A percentile compares a stretch with the other conserved stretches of the same genome.
Evolutionary conservation across 2,797 vertebrate genomes (phyloP).

Genomic region (Eulemur albifrons): DNA sequence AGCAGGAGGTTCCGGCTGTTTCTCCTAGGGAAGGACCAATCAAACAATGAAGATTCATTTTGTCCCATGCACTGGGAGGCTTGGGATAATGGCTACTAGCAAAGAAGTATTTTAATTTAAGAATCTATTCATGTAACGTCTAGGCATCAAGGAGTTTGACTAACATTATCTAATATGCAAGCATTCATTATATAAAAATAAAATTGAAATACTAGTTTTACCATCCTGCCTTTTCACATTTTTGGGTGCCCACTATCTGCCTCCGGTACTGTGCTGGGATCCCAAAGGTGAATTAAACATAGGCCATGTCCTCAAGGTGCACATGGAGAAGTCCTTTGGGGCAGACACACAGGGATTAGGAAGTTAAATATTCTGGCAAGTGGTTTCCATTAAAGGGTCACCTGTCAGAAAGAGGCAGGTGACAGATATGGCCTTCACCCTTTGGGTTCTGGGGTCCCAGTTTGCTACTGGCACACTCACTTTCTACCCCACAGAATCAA

Average conservation of each 20-base stretch:
- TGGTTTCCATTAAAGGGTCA: background rate
- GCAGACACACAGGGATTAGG: background rate
- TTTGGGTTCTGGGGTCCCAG: background rate
- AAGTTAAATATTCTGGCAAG: background rate
- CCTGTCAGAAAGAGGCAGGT: background rate
- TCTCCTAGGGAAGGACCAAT: background rate
- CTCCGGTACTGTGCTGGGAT: background rate
- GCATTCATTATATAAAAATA: background rate
- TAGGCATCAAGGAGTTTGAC: background rate
- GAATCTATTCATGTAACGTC: background rate
- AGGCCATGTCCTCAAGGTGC: background rate
- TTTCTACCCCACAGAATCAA: background rate
- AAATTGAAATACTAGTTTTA: background rate
- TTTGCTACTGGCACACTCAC: background rate
- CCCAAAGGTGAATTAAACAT: background rate
- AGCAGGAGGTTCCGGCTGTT: background rate
- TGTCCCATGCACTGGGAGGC: background rate
- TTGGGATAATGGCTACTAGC: background rate
- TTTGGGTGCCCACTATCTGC: background rate
- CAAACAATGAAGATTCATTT: background rate
- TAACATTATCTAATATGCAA: background rate
- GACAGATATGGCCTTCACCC: background rate
- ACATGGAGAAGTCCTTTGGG: background rate
- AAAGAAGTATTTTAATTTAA: slow-evolving; percentile 10
- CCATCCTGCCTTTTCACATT: background rate